These are phyloP conservation scores for Cricetomys ansorgei DNA, from an alignment of 2,113 vertebrate species.

Conservation along the genomic window DNA sequence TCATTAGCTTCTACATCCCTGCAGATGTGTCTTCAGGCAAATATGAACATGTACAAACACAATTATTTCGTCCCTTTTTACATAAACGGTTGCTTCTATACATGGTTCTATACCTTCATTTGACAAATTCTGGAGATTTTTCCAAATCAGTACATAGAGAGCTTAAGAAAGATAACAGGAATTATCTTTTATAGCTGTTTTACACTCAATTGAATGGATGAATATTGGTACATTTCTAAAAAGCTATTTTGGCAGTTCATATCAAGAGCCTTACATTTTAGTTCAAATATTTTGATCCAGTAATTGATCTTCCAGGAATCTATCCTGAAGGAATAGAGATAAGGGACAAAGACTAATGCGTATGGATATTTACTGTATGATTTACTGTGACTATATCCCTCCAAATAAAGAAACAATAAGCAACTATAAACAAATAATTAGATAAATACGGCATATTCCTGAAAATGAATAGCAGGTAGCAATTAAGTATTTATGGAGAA, in stretches of 20 bases:
- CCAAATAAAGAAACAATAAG: slow-evolving; percentile 40
- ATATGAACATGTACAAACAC: slow-evolving; percentile 24
- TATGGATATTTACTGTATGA: slow-evolving; percentile 35
- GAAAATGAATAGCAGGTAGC: slow-evolving; percentile 55
- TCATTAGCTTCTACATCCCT: slow-evolving; percentile 42
- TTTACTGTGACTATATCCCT: slow-evolving; percentile 26
- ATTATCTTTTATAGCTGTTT: slow-evolving; percentile 53
- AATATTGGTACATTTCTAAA: slow-evolving; percentile 56
- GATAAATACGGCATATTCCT: slow-evolving; percentile 1
- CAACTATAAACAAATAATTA: slow-evolving; percentile 44
- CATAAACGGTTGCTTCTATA: slow-evolving; percentile 27
- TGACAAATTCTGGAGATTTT: slow-evolving; percentile 62
- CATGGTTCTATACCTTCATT: not conserved
- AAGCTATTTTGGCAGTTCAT: slow-evolving; percentile 40
- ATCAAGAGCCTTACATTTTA: slow-evolving; percentile 51
- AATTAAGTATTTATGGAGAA: slow-evolving; percentile 57
- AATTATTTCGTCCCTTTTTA: not conserved
- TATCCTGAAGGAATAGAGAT: slow-evolving; percentile 64
- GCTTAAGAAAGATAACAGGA: not conserved
- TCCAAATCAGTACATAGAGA: slow-evolving; percentile 58
- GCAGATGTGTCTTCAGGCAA: slow-evolving; percentile 52
- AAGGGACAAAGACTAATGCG: slow-evolving; percentile 25
- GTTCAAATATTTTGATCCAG: slow-evolving; percentile 42
- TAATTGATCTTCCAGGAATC: slow-evolving; percentile 65
- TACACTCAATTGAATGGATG: slow-evolving; percentile 3